Percentiles rank a stretch among this genome's conserved stretches.
phyloP scores from a whole-genome alignment of 2,888 invertebrate species.

The Pandemis cinnamomeana region DNA sequence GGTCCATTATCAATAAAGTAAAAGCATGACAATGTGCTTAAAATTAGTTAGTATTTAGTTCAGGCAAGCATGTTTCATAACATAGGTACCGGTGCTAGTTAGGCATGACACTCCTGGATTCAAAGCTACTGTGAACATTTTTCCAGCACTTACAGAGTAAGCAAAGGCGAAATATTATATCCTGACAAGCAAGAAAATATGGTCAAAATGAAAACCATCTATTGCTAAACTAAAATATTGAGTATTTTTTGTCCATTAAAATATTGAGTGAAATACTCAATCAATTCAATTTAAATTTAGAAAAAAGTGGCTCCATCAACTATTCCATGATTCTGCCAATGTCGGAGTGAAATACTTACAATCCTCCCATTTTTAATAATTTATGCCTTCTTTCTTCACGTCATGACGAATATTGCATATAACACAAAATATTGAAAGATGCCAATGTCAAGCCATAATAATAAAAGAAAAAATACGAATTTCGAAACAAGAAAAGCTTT shows the following conservation, averaged over 20 bases:
- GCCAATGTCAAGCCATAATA: conserved; percentile 9
- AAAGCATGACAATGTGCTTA: too few species aligned
- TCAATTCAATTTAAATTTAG: too few species aligned
- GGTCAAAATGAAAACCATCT: background rate
- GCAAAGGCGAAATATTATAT: background rate
- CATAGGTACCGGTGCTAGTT: too few species aligned
- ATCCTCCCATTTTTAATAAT: conserved; percentile 3
- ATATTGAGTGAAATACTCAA: too few species aligned
- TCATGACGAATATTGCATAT: background rate
- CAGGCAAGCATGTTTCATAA: too few species aligned
- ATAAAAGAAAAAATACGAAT: conserved; percentile 7
- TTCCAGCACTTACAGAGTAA: background rate
- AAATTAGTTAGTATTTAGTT: too few species aligned
- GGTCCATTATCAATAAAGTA: too few species aligned
- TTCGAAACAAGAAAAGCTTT: background rate
- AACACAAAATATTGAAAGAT: background rate
- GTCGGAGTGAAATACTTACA: conserved; percentile 13
- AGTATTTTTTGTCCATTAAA: too few species aligned
- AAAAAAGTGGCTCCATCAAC: too few species aligned
- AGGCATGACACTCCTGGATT: too few species aligned
- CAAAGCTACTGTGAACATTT: background rate
- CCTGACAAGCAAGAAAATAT: background rate
- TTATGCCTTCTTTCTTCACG: background rate
- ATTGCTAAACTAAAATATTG: background rate
- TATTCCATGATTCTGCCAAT: too few species aligned